Evolutionary conservation across 2,797 vertebrate species (phyloP), one percentile per base, ranked within the genome.

Genomic region (Myotis findleyi): DNA sequence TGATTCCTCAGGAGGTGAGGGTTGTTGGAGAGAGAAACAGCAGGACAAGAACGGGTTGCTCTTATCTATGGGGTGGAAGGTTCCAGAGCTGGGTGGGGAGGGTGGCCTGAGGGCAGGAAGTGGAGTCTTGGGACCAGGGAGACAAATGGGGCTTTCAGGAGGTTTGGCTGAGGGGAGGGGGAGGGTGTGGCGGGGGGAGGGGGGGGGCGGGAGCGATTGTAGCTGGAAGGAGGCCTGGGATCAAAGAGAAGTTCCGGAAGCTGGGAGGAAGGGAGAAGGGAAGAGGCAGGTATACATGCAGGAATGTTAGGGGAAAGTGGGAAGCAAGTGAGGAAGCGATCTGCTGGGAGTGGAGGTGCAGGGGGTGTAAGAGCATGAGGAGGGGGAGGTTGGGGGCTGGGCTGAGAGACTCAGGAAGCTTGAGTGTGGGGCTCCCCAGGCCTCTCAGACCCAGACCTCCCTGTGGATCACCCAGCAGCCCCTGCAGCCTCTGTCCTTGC

Each of bases 61-160:
- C 30, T 57, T n/a, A 14, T 33, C 57, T 7, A 18, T 30, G 55
- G 36, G 66, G 6, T 21, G 27, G 91, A 53, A 84, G 38, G 0
- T 59, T 80, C 66, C 64, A 38, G 73, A 23, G 55, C 57, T 89
- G 62, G 25, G 68, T 3, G 23, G 27, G 36, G 38, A 27, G 64
- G 38, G 53, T 25, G 47, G 66, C 9, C 30, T 11, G 16, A 13
- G n/a, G 73, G 41, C 92, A 38, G 68, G 62, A 93, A 57, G 64
- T 12, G 41, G 25, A 36, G 33, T 49, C 18, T 10, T 44, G 10
- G 41, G 13, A 25, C 47, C 38, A 0, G 5, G 41, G 57, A 95
- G 62, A 83, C 51, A 79, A 57, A 30, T 6, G 1, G 36, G 49
- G 68, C 64, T 95, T 90, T 91, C 51, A 89, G 81, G 59, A 87